Evolutionary conservation across 1,140 invertebrate species (phyloP), one percentile per base, ranked within the genome.

Genomic region (Melanaphis sacchari): DNA sequence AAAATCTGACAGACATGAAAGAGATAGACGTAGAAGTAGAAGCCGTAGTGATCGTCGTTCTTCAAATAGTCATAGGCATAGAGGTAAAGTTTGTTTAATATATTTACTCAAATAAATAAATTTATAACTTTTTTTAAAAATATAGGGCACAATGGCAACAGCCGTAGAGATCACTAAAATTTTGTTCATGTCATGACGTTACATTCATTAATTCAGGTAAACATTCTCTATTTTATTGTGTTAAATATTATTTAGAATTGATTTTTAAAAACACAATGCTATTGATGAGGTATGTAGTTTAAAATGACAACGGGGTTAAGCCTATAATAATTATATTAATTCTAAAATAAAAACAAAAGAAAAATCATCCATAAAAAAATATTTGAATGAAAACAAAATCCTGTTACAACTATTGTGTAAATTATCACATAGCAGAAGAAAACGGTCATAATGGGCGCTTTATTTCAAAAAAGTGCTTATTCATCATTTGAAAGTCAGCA

Each of bases 351-450:
- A 90, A 59, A 90, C 89, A 31, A 54, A 43, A 66, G 89, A 90
- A 41, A 40, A 90, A 66, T 40, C 22, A 66, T 90, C 54, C 46
- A 85, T 93, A 85, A 85, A 93, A 91, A 92, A 52, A 15, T 90
- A 66, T 82, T 40, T 93, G 84, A 85, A 85, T 93, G 76, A 84
- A 52, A 93, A 52, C 91, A 92, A 92, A 84, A 92, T 84, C 59
- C 46, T 84, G 81, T 85, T 90, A 81, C 59, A 92, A 92, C 43
- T 92, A 36, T 92, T 81, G 76, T 93, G 81, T 76, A 93, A 84
- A 93, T 82, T 82, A 93, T 93, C 81, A 52, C 81, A 84, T 93
- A 93, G 91, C 91, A 84, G 91, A 93, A 84, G 91, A 93, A 82
- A 93, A 84, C 41, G 91, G 91, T 93, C 76, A 93, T 84, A 93